Evolutionary conservation across 2,797 vertebrate species (phyloP), one percentile per base, ranked within the genome.

Genomic region (Sebastes vulpes): DNA sequence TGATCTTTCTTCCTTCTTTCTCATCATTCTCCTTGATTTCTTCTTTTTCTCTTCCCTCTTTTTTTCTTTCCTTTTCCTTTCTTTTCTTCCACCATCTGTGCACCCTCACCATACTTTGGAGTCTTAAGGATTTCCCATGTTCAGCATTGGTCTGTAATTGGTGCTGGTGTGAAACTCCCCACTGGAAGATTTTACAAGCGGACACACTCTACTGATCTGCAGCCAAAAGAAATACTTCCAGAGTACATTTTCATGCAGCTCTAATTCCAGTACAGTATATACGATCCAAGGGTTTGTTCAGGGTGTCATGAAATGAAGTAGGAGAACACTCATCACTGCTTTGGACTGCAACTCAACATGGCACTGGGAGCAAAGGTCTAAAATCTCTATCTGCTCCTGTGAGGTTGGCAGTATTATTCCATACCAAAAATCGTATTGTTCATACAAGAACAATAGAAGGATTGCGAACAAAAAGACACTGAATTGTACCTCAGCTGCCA

Each of bases 171-270:
- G 52, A 85, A 83, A 79, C 50, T 57, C 74, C 65, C 54, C 50
- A 9, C 56, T 42, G 63, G 35, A 65, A 32, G 20, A 59, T 69
- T 72, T 84, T 72, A 79, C 11, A 57, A 68, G 65, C 6, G 20
- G 75, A 68, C 65, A 58, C 28, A 25, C 78, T 53, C 60, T 16
- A 61, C 69, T 90, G 82, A 89, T 86, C 81, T 75, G 31, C 29
- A 71, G 89, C 89, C 90, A 90, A 78, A 53, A 63, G 32, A 81
- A 50, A 77, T 54, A 65, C 57, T 71, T 73, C 58, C 84, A 75
- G 68, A 32, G 54, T 70, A 66, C 54, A 83, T 77, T 68, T 77
- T 42, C 28, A 78, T 68, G 70, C 70, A 20, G 68, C 59, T 79
- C 67, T 65, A 60, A 46, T 72, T 86, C 72, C 78, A 83, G 59